Conservation (phyloP, 2,113 vertebrate genomes). For the Aleadryas rufinucha region DNA sequence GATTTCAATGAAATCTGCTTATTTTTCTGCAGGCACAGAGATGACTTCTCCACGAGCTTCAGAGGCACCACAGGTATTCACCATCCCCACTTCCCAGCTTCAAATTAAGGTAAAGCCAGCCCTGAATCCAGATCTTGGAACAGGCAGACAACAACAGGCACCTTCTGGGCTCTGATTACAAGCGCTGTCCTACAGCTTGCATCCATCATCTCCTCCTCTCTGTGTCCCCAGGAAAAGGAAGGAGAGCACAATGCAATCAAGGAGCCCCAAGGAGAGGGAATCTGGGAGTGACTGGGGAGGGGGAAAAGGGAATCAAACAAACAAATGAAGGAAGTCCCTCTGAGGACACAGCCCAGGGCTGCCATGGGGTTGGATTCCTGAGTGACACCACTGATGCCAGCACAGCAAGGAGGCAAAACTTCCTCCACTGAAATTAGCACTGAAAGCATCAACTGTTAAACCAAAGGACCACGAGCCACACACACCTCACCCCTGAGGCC, state of each 20-base stretch:
- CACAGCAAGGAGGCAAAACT: not conserved
- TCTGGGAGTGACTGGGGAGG: not conserved
- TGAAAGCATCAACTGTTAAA: not conserved
- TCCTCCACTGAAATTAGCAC: not conserved
- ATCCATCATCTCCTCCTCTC: not conserved
- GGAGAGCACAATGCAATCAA: not conserved
- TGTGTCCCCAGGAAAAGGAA: not conserved
- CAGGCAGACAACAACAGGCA: not conserved
- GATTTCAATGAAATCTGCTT: not conserved
- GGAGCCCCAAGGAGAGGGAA: not conserved
- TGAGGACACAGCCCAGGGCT: not conserved
- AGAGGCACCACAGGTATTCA: not conserved
- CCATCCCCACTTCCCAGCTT: not conserved
- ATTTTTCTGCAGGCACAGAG: not conserved
- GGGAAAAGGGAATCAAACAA: not conserved
- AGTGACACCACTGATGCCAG: not conserved
- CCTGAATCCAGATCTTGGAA: not conserved
- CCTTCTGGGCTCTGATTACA: not conserved
- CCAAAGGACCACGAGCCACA: fast-evolving
- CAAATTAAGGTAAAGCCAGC: not conserved
- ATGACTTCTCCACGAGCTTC: not conserved
- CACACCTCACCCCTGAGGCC: not conserved
- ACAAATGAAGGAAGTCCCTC: not conserved
- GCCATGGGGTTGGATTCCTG: fast-evolving
- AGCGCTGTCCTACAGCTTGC: not conserved